Percentiles rank a stretch among this genome's conserved stretches.
Evolutionary conservation across 2,888 invertebrate species (phyloP).

Genomic region (Phengaris alcon): DNA sequence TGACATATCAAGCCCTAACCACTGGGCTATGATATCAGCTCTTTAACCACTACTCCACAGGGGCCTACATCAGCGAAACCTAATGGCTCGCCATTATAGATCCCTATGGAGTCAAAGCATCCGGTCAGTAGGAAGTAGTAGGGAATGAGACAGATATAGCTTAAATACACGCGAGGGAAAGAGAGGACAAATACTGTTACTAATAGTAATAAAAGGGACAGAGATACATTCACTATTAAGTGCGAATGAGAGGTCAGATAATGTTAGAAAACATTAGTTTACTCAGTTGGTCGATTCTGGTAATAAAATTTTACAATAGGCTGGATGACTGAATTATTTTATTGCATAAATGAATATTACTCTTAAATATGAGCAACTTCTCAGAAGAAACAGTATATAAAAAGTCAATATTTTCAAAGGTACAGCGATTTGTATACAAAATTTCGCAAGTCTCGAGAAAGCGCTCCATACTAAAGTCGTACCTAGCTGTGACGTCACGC

Average conservation of each 20-base stretch:
- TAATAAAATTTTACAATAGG: no score
- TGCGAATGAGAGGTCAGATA: neutral
- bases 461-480: no score
- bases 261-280: neutral
- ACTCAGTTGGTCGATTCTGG: neutral
- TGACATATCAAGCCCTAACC: neutral
- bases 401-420: no score
- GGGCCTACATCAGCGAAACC: neutral
- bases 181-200: no score
- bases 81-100: neutral
- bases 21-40: neutral
- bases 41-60: neutral
- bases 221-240: neutral
- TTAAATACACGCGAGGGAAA: no score
- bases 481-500: no score
- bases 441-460: no score
- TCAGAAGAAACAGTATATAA: no score
- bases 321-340: no score
- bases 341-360: no score
- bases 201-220: neutral
- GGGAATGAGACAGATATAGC: neutral
- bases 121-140: neutral
- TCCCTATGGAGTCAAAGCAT: neutral
- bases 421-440: no score
- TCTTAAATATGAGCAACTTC: no score